Conservation (phyloP, 2,113 vertebrate species). For the Turnix velox region DNA sequence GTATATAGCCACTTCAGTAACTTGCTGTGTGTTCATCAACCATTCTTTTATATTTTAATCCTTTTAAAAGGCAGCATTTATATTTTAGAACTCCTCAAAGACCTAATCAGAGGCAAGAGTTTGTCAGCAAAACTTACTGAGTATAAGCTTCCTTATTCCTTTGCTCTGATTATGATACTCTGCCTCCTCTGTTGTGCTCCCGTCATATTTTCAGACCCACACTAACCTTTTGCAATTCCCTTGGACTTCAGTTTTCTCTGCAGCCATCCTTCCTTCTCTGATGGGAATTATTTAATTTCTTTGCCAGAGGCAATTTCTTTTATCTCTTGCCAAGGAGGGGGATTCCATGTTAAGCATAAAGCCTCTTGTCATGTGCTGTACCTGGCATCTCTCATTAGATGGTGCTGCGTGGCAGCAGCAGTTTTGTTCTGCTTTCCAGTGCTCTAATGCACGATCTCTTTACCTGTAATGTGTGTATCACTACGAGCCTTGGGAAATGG, state of each 20-base stretch:
- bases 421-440: not conserved
- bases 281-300: slow-evolving; percentile 27
- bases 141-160: not conserved
- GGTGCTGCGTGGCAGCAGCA: not conserved
- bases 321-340: not conserved
- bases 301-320: slow-evolving; percentile 28
- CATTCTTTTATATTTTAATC: not conserved
- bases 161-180: not conserved
- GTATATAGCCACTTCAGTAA: not conserved
- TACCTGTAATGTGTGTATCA: accelerated
- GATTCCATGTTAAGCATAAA: not conserved
- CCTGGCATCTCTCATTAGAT: not conserved
- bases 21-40: not conserved
- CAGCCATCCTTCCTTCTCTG: not conserved
- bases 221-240: not conserved
- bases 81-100: not conserved
- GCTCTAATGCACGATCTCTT: not conserved
- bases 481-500: not conserved
- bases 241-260: slow-evolving; percentile 6
- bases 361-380: not conserved
- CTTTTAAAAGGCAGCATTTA: accelerated
- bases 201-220: not conserved
- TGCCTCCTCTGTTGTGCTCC: not conserved
- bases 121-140: not conserved
- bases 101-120: not conserved